A percentile compares a stretch with the other conserved stretches of the same genome.
phyloP scores from a whole-genome alignment of 2,797 vertebrate genomes.

The Bradypodion ventrale region DNA sequence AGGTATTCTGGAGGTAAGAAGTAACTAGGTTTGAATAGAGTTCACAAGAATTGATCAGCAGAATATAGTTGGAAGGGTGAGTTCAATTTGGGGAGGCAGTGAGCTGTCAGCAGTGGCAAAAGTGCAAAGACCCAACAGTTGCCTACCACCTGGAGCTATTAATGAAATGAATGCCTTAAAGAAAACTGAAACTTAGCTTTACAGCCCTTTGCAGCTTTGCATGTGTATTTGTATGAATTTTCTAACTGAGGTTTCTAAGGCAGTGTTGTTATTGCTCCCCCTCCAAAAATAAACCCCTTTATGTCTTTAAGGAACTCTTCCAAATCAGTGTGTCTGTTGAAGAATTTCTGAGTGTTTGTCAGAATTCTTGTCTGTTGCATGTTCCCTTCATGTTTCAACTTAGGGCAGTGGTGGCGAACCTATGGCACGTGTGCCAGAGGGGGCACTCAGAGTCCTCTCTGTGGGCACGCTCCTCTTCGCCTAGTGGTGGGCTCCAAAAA shows the following conservation, averaged over 20 bases:
- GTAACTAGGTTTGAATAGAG: not conserved
- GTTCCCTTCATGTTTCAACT: too few relatives aligned
- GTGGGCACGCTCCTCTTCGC: too few relatives aligned
- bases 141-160: not conserved
- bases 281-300: not conserved
- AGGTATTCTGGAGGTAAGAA: not conserved
- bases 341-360: not conserved
- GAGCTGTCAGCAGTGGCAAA: too few relatives aligned
- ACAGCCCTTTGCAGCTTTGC: not conserved
- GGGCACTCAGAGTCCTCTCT: too few relatives aligned
- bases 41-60: not conserved
- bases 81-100: not conserved
- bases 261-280: not conserved
- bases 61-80: not conserved
- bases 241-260: not conserved
- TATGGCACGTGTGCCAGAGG: too few relatives aligned
- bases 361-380: not conserved
- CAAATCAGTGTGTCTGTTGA: not conserved
- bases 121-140: not conserved
- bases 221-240: not conserved
- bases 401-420: too few relatives aligned
- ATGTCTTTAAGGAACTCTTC: not conserved
- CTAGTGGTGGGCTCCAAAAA: too few relatives aligned
- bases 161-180: not conserved
- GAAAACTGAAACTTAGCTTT: not conserved